Conservation (phyloP, 2,113 vertebrate species). For the Phalacrocorax pelagicus region DNA sequence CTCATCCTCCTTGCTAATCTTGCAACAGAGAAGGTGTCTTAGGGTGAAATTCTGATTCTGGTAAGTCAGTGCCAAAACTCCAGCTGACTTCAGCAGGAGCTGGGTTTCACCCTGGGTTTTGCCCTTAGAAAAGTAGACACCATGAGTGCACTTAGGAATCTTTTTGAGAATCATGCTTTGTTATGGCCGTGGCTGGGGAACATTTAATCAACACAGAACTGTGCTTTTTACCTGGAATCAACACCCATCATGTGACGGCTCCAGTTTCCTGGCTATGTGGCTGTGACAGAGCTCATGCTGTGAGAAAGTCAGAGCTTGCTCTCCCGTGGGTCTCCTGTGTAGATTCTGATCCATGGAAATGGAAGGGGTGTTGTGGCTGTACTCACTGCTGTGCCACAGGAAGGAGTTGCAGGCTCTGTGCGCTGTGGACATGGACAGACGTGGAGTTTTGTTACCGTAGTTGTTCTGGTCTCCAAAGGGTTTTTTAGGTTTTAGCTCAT, state of each 20-base stretch:
- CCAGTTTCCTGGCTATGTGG: not conserved
- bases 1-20: not conserved
- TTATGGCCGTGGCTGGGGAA: not conserved
- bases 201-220: not conserved
- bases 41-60: not conserved
- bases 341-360: not conserved
- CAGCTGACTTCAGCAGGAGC: not conserved
- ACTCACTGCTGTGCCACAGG: rapidly evolving
- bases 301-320: not conserved
- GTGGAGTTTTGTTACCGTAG: rapidly evolving
- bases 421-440: not conserved
- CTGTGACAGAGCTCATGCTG: not conserved
- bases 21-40: not conserved
- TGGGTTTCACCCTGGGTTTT: not conserved
- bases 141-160: not conserved
- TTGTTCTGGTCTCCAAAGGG: not conserved
- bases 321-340: rapidly evolving
- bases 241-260: not conserved
- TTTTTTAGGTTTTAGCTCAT: not conserved
- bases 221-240: not conserved
- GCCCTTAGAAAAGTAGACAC: not conserved
- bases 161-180: not conserved
- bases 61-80: not conserved
- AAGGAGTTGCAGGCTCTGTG: not conserved
- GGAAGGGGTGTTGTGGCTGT: not conserved